A percentile compares a stretch with the other conserved stretches of the same genome.
Evolutionary conservation across 2,113 vertebrate species (phyloP).

Genomic region (Sclerurus mexicanus): DNA sequence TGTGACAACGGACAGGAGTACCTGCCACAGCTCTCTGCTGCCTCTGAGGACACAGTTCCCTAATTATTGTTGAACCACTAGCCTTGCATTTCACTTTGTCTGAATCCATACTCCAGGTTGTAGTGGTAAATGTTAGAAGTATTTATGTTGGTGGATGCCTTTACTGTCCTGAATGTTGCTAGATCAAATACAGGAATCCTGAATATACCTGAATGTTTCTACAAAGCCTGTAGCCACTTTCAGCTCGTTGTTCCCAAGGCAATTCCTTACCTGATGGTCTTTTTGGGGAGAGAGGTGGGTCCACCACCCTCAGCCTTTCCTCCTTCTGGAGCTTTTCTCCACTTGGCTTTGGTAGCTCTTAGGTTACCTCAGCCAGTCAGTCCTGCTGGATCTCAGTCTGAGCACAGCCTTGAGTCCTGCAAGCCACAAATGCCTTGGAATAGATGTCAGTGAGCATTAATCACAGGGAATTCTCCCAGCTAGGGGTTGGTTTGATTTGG

Average conservation of each 20-base stretch:
- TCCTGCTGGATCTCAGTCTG: background rate
- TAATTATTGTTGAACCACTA: background rate
- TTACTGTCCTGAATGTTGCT: conserved; percentile 2
- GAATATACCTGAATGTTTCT: conserved; percentile 38
- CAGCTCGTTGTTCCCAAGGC: background rate
- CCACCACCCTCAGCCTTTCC: background rate
- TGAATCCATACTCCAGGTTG: background rate
- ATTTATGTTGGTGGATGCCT: background rate
- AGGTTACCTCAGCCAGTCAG: background rate
- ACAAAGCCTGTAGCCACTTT: background rate
- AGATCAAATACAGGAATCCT: conserved; percentile 25
- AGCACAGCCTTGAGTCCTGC: background rate
- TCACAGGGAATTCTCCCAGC: background rate
- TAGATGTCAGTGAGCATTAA: background rate
- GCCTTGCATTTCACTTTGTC: background rate
- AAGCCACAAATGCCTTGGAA: background rate
- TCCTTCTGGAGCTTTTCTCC: background rate
- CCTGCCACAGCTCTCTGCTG: background rate
- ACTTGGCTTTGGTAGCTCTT: rapidly evolving
- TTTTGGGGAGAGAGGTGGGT: background rate
- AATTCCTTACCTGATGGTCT: background rate
- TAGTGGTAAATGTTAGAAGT: background rate
- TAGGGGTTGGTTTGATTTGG: background rate
- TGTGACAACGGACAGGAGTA: background rate
- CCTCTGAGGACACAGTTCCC: background rate